Evolutionary conservation across 1,140 invertebrate species (phyloP).

Genomic region (Fragariocoptes setiger): DNA sequence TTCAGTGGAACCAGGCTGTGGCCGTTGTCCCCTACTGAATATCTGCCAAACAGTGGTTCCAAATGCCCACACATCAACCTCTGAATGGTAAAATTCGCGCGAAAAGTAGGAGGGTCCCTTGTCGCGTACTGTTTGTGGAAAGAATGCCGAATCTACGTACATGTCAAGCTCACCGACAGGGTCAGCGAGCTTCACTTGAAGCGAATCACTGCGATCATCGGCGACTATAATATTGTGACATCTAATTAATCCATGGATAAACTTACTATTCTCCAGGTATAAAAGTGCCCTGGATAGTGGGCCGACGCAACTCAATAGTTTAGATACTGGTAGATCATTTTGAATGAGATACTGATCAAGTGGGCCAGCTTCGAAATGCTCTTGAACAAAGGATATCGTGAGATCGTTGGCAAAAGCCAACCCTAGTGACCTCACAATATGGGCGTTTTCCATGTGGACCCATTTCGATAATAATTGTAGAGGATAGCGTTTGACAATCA

Average conservation of each 20-base stretch:
- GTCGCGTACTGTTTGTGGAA: too few species aligned
- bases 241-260: constrained; percentile 51
- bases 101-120: constrained; percentile 19
- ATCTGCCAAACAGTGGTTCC: constrained; percentile 65
- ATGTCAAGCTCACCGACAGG: constrained; percentile 26
- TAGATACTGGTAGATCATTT: too few species aligned
- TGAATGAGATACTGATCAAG: too few species aligned
- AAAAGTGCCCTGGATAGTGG: constrained; percentile 43
- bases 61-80: constrained; percentile 53
- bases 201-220: constrained; percentile 27
- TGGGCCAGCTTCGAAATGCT: constrained; percentile 38
- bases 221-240: constrained; percentile 45
- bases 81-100: constrained; percentile 25
- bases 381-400: constrained; percentile 41
- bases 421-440: constrained; percentile 3
- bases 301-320: too few species aligned
- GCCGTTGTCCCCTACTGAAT: constrained; percentile 32
- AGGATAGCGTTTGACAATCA: not conserved
- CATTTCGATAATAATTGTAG: constrained; percentile 5
- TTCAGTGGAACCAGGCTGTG: constrained; percentile 2
- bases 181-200: constrained; percentile 43
- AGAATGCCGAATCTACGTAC: constrained; percentile 6
- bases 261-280: constrained; percentile 38
- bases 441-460: constrained; percentile 2
- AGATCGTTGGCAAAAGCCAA: constrained; percentile 13